Evolutionary conservation across 2,113 vertebrate species (phyloP).

Genomic region (Oophaga pumilio): DNA sequence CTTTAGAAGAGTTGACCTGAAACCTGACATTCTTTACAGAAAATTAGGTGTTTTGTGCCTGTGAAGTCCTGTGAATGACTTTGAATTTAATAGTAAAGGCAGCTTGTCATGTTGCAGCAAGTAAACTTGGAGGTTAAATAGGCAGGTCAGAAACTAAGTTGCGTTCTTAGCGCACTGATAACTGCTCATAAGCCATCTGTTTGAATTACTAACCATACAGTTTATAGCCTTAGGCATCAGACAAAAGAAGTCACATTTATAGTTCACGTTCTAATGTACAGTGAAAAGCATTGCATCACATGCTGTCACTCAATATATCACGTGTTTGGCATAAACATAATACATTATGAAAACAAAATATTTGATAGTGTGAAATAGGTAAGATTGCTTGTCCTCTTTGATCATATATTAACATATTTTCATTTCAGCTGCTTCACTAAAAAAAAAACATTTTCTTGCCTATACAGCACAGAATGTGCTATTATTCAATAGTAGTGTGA

Average conservation of each 20-base stretch:
- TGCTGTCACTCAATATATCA: neutral
- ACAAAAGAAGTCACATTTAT: neutral
- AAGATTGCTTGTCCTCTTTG: neutral
- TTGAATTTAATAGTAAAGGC: neutral
- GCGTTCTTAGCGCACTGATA: conserved; percentile 13
- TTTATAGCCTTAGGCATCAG: conserved; percentile 47
- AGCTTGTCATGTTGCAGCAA: conserved; percentile 4
- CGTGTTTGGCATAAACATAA: neutral
- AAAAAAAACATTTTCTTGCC: no score
- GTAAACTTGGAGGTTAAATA: neutral
- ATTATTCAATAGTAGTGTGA: no score
- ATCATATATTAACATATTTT: neutral
- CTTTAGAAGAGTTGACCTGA: neutral
- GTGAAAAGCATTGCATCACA: neutral
- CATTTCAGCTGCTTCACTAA: no score
- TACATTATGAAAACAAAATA: neutral
- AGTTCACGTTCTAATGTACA: neutral
- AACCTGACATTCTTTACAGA: neutral
- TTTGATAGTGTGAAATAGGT: neutral
- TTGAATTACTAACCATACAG: conserved; percentile 39
- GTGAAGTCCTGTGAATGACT: neutral
- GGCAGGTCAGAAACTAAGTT: conserved; percentile 29
- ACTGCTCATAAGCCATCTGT: conserved; percentile 14
- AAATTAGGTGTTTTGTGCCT: neutral
- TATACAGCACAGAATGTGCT: no score